A percentile compares a stretch with the other conserved stretches of the same genome.
These are phyloP conservation scores for Proteles cristata DNA, from an alignment of 2,113 vertebrate genomes.

Conservation along the genomic window DNA sequence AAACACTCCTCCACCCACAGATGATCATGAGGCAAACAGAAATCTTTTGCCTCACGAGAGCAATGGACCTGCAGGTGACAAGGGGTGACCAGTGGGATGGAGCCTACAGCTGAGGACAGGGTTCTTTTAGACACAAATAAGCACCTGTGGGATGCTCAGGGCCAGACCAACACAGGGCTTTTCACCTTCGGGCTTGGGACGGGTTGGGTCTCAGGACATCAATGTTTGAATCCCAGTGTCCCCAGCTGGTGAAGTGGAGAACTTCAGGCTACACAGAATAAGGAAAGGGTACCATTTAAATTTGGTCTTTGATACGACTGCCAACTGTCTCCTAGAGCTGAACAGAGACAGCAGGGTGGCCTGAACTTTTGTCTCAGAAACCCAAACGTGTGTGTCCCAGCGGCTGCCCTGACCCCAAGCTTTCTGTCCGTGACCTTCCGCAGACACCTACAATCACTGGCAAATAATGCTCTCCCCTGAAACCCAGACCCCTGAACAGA, in stretches of 20 bases:
- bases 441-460: background rate
- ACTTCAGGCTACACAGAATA: background rate
- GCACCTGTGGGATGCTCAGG: too few species aligned
- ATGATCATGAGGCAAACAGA: background rate
- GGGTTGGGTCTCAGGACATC: background rate
- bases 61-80: background rate
- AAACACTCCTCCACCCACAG: background rate
- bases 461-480: too few species aligned
- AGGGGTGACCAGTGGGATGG: rapidly evolving
- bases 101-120: too few species aligned
- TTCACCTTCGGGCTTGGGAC: background rate
- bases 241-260: background rate
- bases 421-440: background rate
- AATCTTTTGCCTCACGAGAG: background rate
- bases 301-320: background rate
- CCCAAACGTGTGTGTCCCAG: background rate
- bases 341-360: rapidly evolving
- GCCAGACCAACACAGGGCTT: rapidly evolving
- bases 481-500: background rate
- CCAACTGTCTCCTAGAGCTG: background rate
- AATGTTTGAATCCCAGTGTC: background rate
- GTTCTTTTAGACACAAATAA: background rate
- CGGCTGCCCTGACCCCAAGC: rapidly evolving
- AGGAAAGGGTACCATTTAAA: background rate
- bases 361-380: background rate